Percentiles rank a stretch among this genome's conserved stretches.
phyloP scores from a whole-genome alignment of 2,797 vertebrate species.

The Allobates femoralis region DNA sequence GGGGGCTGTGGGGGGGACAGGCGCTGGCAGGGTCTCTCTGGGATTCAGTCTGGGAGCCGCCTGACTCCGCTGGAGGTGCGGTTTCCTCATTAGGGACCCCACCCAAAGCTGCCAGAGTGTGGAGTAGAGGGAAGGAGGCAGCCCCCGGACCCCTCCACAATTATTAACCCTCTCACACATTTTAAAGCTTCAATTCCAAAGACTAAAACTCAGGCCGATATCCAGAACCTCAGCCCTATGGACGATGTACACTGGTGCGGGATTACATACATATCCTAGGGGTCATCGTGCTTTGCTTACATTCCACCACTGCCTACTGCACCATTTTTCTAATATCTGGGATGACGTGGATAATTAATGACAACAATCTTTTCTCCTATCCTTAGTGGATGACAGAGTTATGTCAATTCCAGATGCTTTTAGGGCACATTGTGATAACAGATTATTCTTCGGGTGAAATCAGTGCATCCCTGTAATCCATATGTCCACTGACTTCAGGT shows the following conservation, averaged over 20 bases:
- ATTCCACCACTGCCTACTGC: not conserved
- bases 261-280: not conserved
- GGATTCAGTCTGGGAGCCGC: conserved; percentile 75
- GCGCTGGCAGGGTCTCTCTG: conserved; percentile 73
- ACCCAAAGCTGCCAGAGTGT: conserved; percentile 66
- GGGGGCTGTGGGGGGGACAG: conserved; percentile 43
- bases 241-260: not conserved
- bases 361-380: too few species aligned
- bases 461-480: too few species aligned
- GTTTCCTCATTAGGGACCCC: conserved; percentile 77
- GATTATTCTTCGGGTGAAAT: too few species aligned
- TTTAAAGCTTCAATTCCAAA: not conserved
- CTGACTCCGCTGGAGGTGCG: conserved; percentile 77
- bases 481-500: too few species aligned
- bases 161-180: conserved; percentile 32
- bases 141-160: not conserved
- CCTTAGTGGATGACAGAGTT: too few species aligned
- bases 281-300: not conserved
- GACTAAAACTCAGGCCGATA: not conserved
- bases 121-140: conserved; percentile 20
- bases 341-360: not conserved
- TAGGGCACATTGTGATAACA: too few species aligned
- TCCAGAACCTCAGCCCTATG: not conserved
- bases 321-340: not conserved
- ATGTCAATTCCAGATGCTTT: too few species aligned